Conservation (phyloP, 2,888 invertebrate species). For the Diarsia mendica region DNA sequence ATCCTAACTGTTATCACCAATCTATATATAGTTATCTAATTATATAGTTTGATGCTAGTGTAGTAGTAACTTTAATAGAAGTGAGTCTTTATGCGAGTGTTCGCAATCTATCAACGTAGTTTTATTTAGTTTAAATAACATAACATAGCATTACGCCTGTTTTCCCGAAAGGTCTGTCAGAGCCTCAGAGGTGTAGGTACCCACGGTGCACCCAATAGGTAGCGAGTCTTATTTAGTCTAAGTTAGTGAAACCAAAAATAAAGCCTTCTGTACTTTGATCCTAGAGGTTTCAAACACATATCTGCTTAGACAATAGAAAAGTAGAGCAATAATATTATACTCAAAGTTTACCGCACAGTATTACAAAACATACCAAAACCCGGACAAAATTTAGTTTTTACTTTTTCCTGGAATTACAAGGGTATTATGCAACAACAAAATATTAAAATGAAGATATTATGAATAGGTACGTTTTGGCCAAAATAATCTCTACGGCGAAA, state of each 20-base stretch:
- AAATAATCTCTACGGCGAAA: conserved; percentile 68
- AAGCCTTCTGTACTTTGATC: neutral
- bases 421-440: conserved; percentile 65
- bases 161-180: no score
- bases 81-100: neutral
- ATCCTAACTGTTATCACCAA: neutral
- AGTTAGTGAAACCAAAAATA: no score
- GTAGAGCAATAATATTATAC: neutral
- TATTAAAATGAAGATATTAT: conserved; percentile 72
- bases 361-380: neutral
- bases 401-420: conserved; percentile 12
- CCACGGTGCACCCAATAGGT: no score
- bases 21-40: no score
- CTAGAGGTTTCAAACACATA: no score
- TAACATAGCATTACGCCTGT: no score
- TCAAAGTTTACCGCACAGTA: conserved; percentile 1
- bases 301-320: neutral
- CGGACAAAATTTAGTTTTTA: conserved; percentile 14
- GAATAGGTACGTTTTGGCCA: conserved; percentile 60
- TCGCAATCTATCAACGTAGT: no score
- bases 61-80: neutral
- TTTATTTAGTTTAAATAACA: no score
- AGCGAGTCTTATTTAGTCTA: no score
- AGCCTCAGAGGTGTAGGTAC: no score
- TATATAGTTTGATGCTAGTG: neutral